Evolutionary conservation across 1,140 invertebrate species (phyloP), one percentile per base, ranked within the genome.

Genomic region (Ceratina japonica): DNA sequence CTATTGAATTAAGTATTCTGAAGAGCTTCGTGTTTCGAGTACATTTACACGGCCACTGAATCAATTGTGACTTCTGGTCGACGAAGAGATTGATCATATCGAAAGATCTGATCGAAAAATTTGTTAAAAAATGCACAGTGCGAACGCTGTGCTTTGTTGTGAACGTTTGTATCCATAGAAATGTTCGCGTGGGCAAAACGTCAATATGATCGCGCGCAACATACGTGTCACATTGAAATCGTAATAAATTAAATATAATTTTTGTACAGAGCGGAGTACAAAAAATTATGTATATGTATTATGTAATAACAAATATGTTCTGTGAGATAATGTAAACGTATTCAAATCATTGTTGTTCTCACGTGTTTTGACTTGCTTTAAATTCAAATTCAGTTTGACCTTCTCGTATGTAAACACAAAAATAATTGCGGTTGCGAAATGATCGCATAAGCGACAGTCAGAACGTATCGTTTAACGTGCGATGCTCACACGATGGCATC

Each of bases 91-190:
- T 27, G 37, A 51, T 73, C 77, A 74, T 79, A 66, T 73, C 62
- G 70, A n/a, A 52, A 22, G 24, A 52, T 74, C 54, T 58, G 15
- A 51, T 79, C 24, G 13, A 13, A 66, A 59, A 52, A 51, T 24
- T 79, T n/a, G 37, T 7, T 18, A 15, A 37, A 74, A 27, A 27
- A 74, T 70, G 12, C 4, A 66, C 18, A 59, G 27, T 66, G 12
- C 15, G n/a, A 37, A 10, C 22, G 1, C 1, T 15, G 12, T 22
- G 31, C 56, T 83, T 80, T 82, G 82, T 85, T 85, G 68, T 84
- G 52, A 52, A n/a, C 58, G n/a, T 49, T 66, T 68, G 79, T 84
- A 81, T 65, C 83, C 79, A 85, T 84, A 70, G 83, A 83, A 83
- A 83, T 79, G 51, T 18, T 56, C n/a, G 56, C 20, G 4, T 16